A percentile compares a stretch with the other conserved stretches of the same genome.
These are phyloP conservation scores for Brachionus plicatilis DNA, from an alignment of 1,140 invertebrate species.

Conservation along the genomic window DNA sequence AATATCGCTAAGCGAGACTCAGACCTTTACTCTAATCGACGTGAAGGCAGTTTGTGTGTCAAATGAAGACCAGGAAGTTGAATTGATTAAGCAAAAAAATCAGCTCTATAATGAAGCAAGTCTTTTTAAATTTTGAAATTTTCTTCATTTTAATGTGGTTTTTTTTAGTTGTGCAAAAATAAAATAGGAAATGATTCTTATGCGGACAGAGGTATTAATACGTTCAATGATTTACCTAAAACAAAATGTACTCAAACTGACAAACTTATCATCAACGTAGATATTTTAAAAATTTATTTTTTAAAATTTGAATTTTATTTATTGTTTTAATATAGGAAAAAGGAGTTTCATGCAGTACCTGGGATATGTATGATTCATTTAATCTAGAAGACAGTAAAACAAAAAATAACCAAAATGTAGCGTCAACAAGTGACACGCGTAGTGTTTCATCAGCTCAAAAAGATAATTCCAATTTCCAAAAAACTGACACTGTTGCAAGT, in stretches of 20 bases:
- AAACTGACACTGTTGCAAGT: background rate
- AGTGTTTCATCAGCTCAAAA: slow-evolving; percentile 41
- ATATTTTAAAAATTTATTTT: background rate
- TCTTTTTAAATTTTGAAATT: background rate
- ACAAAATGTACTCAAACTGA: slow-evolving; percentile 50
- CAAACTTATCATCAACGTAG: slow-evolving; percentile 48
- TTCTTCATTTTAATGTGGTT: background rate
- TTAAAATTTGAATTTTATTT: too few species aligned
- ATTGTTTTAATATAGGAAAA: slow-evolving; percentile 45
- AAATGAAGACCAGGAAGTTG: slow-evolving; percentile 48
- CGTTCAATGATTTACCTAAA: slow-evolving; percentile 55
- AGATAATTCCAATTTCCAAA: background rate
- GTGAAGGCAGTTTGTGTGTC: slow-evolving; percentile 49
- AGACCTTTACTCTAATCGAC: slow-evolving; percentile 53
- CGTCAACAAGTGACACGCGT: slow-evolving; percentile 43
- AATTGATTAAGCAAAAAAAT: slow-evolving; percentile 46
- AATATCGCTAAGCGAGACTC: slow-evolving; percentile 50
- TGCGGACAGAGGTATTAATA: slow-evolving; percentile 53
- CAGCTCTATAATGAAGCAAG: slow-evolving; percentile 49
- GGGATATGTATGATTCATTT: slow-evolving; percentile 55
- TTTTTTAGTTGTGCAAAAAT: slow-evolving; percentile 49
- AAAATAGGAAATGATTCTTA: slow-evolving; percentile 53
- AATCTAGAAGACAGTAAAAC: slow-evolving; percentile 42
- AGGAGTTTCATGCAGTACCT: slow-evolving; percentile 48
- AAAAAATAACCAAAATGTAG: slow-evolving; percentile 44